Conservation (phyloP, 2,888 invertebrate genomes). For the Lypha dubia region DNA sequence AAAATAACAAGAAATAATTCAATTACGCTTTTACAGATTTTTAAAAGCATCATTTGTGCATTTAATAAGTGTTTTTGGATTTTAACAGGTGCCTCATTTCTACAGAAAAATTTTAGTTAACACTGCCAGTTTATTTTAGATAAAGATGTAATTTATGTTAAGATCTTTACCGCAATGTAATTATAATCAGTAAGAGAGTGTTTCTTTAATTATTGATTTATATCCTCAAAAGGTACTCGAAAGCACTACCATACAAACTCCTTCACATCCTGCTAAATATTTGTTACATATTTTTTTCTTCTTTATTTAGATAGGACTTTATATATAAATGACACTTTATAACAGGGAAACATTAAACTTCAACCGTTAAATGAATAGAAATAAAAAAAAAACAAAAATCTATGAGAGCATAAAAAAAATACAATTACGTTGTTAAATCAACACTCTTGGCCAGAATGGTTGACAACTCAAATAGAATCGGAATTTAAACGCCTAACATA, state of each 20-base stretch:
- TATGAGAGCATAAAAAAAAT: conserved; percentile 19
- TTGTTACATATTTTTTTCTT: not conserved
- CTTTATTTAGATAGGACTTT: conserved; percentile 56
- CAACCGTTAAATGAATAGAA: conserved; percentile 34
- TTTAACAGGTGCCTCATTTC: too few relatives aligned
- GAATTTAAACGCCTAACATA: conserved; percentile 72
- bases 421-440: conserved; percentile 68
- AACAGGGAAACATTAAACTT: conserved; percentile 49
- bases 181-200: not conserved
- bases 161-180: too few relatives aligned
- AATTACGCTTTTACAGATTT: too few relatives aligned
- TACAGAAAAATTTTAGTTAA: too few relatives aligned
- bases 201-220: conserved; percentile 2
- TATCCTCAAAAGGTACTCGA: not conserved
- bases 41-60: too few relatives aligned
- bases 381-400: not conserved
- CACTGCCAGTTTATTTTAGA: too few relatives aligned
- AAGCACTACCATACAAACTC: not conserved
- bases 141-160: too few relatives aligned
- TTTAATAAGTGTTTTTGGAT: too few relatives aligned
- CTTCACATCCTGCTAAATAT: too few relatives aligned
- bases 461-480: conserved; percentile 74
- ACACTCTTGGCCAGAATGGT: conserved; percentile 71
- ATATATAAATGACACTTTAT: conserved; percentile 62
- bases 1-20: too few relatives aligned